These are phyloP conservation scores for Oreortyx pictus DNA, from an alignment of 2,797 vertebrate species.

Conservation along the genomic window DNA sequence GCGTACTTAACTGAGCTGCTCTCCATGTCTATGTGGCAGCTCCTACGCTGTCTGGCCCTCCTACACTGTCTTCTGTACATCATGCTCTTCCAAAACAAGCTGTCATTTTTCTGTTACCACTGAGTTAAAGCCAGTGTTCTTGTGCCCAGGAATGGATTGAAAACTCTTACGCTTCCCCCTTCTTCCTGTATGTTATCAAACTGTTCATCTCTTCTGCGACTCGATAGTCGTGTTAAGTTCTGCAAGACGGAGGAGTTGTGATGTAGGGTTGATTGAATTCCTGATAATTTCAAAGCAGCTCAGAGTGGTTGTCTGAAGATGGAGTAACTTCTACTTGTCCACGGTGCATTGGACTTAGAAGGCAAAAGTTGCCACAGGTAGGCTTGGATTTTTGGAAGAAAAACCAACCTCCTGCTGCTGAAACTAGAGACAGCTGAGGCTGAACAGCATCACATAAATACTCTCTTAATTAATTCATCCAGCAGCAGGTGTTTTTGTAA, in stretches of 20 bases:
- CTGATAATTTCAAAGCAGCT: not conserved
- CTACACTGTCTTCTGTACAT: fast-evolving
- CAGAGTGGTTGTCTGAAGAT: not conserved
- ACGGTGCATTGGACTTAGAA: not conserved
- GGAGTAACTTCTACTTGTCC: not conserved
- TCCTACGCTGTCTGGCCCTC: not conserved
- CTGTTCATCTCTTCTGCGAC: not conserved
- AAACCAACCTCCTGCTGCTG: not conserved
- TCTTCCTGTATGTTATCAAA: not conserved
- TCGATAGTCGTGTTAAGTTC: not conserved
- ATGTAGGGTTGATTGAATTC: not conserved
- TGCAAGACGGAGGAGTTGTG: not conserved
- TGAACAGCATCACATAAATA: not conserved
- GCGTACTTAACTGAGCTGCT: not conserved
- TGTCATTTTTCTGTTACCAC: not conserved
- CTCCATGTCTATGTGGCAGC: not conserved
- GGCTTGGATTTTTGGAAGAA: not conserved
- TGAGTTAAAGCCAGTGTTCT: not conserved
- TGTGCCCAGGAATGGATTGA: not conserved
- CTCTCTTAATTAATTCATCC: not conserved
- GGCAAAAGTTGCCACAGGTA: not conserved
- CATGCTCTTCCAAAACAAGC: not conserved
- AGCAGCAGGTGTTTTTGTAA: not conserved
- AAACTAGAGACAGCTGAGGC: not conserved
- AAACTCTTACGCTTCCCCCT: not conserved